These are phyloP conservation scores for Mesorhabditis belari DNA, from an alignment of 2,888 invertebrate genomes.

Conservation along the genomic window DNA sequence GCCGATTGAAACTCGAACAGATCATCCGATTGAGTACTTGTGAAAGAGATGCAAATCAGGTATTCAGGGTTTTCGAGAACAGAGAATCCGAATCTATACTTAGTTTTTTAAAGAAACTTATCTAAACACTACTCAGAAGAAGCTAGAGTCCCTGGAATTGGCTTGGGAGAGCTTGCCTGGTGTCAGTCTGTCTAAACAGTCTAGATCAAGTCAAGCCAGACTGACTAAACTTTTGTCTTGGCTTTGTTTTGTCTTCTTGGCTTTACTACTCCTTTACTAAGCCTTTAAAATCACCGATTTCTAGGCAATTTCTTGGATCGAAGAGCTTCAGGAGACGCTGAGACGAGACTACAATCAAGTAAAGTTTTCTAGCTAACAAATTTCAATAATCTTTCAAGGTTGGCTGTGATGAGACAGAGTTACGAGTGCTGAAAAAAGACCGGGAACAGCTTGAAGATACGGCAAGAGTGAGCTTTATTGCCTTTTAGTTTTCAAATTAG, in stretches of 20 bases:
- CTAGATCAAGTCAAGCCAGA: too few relatives aligned
- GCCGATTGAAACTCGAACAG: slow-evolving; percentile 72
- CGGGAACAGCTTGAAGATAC: slow-evolving; percentile 72
- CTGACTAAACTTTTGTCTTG: too few relatives aligned
- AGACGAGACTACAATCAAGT: slow-evolving; percentile 55
- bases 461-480: slow-evolving; percentile 62
- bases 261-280: too few relatives aligned
- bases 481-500: not conserved
- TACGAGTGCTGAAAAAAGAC: slow-evolving; percentile 70
- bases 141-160: too few relatives aligned
- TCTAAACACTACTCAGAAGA: too few relatives aligned
- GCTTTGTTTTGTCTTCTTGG: too few relatives aligned
- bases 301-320: slow-evolving; percentile 70
- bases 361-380: not conserved
- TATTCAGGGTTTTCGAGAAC: too few relatives aligned
- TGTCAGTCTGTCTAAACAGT: too few relatives aligned
- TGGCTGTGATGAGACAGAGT: slow-evolving; percentile 60
- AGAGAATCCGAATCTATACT: too few relatives aligned
- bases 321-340: slow-evolving; percentile 69
- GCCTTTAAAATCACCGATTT: too few relatives aligned
- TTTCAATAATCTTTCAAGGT: not conserved
- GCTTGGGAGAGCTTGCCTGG: too few relatives aligned
- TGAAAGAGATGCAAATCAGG: slow-evolving; percentile 70
- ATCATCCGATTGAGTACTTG: slow-evolving; percentile 69
- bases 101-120: too few relatives aligned